These are phyloP conservation scores for Trichogramma pretiosum DNA, from an alignment of 1,140 invertebrate genomes.

Conservation along the genomic window DNA sequence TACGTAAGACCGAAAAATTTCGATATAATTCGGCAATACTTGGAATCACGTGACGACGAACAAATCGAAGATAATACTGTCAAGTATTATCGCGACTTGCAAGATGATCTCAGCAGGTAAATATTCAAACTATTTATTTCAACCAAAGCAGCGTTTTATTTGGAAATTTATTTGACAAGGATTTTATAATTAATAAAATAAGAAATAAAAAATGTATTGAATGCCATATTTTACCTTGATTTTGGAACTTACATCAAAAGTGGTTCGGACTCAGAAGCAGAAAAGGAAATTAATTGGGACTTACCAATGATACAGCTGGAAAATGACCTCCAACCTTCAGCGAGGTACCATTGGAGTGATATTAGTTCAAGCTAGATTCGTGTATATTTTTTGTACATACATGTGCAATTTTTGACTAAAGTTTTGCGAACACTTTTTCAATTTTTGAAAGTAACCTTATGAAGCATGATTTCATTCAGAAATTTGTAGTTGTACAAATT, in stretches of 20 bases:
- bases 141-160: not conserved
- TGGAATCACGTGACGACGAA: slow-evolving; percentile 35
- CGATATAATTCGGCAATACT: slow-evolving; percentile 47
- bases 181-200: slow-evolving; percentile 4
- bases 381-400: no score
- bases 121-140: slow-evolving; percentile 19
- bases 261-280: slow-evolving; percentile 47
- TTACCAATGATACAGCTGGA: slow-evolving; percentile 47
- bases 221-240: slow-evolving; percentile 36
- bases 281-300: slow-evolving; percentile 48
- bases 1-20: slow-evolving; percentile 55
- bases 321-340: slow-evolving; percentile 45
- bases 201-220: slow-evolving; percentile 29
- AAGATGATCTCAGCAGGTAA: slow-evolving; percentile 50
- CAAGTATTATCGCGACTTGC: slow-evolving; percentile 44
- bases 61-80: slow-evolving; percentile 40
- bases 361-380: no score
- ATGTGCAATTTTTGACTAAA: no score
- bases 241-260: slow-evolving; percentile 43
- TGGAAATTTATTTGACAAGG: not conserved
- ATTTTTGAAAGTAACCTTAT: no score
- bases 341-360: slow-evolving; percentile 32
- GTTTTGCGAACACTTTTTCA: no score
- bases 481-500: no score
- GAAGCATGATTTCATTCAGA: no score